These are phyloP conservation scores for Ginglymostoma cirratum DNA, from an alignment of 2,113 vertebrate genomes.

Conservation along the genomic window DNA sequence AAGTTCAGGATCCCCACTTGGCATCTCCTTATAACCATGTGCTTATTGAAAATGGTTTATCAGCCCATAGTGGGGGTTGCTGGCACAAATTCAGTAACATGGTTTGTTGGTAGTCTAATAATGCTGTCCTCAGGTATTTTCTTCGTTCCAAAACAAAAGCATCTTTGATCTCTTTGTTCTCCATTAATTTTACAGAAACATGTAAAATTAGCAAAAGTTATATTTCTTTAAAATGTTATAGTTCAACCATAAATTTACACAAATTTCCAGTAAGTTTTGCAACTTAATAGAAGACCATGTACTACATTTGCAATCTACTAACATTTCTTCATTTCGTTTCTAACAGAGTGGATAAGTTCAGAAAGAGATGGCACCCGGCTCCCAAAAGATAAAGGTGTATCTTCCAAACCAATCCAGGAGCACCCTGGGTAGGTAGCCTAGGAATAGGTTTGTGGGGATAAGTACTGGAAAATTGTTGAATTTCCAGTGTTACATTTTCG, in stretches of 20 bases:
- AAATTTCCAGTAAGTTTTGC: not conserved
- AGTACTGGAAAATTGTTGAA: not conserved
- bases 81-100: not conserved
- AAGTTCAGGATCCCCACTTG: not conserved
- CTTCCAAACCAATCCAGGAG: not conserved
- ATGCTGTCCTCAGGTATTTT: not conserved
- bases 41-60: not conserved
- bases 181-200: conserved; percentile 47
- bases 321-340: conserved; percentile 34
- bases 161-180: conserved; percentile 50
- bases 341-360: conserved; percentile 68
- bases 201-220: not conserved
- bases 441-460: not conserved
- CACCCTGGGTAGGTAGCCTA: not conserved
- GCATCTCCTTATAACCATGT: not conserved
- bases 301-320: not conserved
- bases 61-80: not conserved
- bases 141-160: not conserved
- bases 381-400: not conserved
- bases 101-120: not conserved
- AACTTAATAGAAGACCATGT: not conserved
- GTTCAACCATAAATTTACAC: not conserved
- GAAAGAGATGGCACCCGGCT: conserved; percentile 57
- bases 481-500: not conserved
- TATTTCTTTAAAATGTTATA: not conserved